Conservation (phyloP, 1,140 invertebrate species). For the Drosophila sulfurigaster region DNA sequence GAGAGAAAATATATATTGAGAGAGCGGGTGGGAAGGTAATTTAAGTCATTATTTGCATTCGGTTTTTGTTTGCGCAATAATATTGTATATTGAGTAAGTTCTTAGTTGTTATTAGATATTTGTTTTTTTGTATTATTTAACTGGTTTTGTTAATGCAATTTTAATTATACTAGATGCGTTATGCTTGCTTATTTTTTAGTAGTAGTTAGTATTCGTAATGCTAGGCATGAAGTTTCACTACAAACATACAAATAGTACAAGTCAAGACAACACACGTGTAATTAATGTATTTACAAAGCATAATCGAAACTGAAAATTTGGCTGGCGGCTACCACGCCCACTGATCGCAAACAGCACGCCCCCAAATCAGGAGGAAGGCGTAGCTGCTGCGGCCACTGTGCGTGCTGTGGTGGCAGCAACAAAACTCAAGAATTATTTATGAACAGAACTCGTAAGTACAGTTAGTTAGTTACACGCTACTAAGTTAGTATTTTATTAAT, state of each 20-base stretch:
- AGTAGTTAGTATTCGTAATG: slow-evolving; percentile 63
- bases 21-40: slow-evolving; percentile 76
- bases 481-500: slow-evolving; percentile 63
- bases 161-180: slow-evolving; percentile 20
- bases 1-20: slow-evolving; percentile 47
- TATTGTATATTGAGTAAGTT: slow-evolving; percentile 24
- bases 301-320: slow-evolving; percentile 72
- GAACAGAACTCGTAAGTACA: slow-evolving; percentile 76
- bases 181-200: slow-evolving; percentile 46
- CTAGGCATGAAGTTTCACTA: slow-evolving; percentile 76
- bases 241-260: slow-evolving; percentile 75
- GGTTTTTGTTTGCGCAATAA: slow-evolving; percentile 28
- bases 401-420: slow-evolving; percentile 65
- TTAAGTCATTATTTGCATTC: slow-evolving; percentile 77
- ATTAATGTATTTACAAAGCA: slow-evolving; percentile 81
- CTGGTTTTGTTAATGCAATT: slow-evolving; percentile 25
- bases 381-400: slow-evolving; percentile 29
- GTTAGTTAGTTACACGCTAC: slow-evolving; percentile 71
- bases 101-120: slow-evolving; percentile 27
- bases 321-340: slow-evolving; percentile 44
- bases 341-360: not conserved
- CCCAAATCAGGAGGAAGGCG: slow-evolving; percentile 4
- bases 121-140: slow-evolving; percentile 46
- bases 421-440: slow-evolving; percentile 76
- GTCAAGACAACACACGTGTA: slow-evolving; percentile 73